Evolutionary conservation across 2,113 vertebrate genomes (phyloP), one percentile per base, ranked within the genome.

Genomic region (Petaurus breviceps): DNA sequence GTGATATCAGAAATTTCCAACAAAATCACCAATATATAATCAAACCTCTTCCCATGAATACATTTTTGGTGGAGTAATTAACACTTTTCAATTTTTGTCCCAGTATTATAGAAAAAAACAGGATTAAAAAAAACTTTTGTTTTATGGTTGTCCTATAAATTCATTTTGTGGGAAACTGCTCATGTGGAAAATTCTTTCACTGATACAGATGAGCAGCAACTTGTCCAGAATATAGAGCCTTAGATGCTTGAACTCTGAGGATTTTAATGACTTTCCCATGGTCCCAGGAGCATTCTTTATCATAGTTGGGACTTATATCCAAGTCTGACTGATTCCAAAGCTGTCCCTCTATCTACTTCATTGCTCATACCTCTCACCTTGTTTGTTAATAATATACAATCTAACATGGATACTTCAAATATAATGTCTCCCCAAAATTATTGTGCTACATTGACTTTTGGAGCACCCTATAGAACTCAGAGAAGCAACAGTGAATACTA

Each of bases 371-470:
- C 19, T n/a, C 16, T 43, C n/a, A 43, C 1, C 16, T 43, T 68
- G 95, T 49, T 55, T 95, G 49, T 89, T 94, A 93, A 54, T 93
- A 92, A 95, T 61, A 51, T 10, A 92, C 4, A 55, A 23, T 23
- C 6, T 37, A 97, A 97, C 97, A 93, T 6, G 28, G 61, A 95
- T 93, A 84, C n/a, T 53, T 98, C 89, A 91, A 90, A 95, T 97
- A 43, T 1, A 22, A n/a, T 3, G 16, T 77, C 5, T 19, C 68
- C 68, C 68, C 1, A n/a, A n/a, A 68, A n/a, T 68, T 37, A 12
- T 37, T n/a, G 26, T 16, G 37, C 37, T 68, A 8, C 31, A 19
- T 0, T 68, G 61, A 68, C 61, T 16, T 16, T 37, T 37, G 37
- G 61, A 68, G n/a, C 37, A 68, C 4, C 31, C 31, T n/a, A 6